Percentiles rank a stretch among this genome's conserved stretches.
phyloP scores from a whole-genome alignment of 2,113 vertebrate species.

The Otis tarda region DNA sequence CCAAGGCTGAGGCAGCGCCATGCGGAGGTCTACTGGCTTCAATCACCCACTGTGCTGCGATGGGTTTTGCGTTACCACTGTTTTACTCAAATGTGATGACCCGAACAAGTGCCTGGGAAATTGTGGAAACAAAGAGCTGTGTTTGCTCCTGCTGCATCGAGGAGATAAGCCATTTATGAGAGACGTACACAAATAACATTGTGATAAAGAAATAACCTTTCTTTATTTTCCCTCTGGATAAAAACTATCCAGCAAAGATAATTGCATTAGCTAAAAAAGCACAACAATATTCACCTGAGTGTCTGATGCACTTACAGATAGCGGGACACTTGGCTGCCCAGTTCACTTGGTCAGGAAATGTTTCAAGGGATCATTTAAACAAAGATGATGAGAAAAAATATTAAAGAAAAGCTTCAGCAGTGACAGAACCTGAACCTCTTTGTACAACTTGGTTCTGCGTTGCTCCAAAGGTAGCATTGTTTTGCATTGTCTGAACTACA shows the following conservation, averaged over 20 bases:
- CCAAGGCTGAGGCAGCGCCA: background rate
- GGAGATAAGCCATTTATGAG: background rate
- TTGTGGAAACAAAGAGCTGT: background rate
- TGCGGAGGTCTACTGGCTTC: too few relatives aligned
- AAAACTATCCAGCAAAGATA: background rate
- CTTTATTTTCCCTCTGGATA: background rate
- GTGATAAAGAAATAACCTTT: background rate
- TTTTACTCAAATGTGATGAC: background rate
- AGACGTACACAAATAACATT: background rate
- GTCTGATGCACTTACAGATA: background rate
- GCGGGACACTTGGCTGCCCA: background rate
- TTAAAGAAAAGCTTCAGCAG: background rate
- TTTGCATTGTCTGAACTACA: background rate
- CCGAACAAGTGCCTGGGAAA: rapidly evolving
- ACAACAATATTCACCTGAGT: background rate
- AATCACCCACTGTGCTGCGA: background rate
- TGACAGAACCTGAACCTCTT: background rate
- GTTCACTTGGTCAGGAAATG: background rate
- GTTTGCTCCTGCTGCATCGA: background rate
- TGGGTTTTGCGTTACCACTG: background rate
- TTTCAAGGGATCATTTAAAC: background rate
- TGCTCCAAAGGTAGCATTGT: background rate
- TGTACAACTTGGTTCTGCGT: background rate
- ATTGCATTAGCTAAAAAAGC: background rate
- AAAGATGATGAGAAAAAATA: background rate